phyloP scores from a whole-genome alignment of 2,797 vertebrate species.

The Choloepus didactylus region DNA sequence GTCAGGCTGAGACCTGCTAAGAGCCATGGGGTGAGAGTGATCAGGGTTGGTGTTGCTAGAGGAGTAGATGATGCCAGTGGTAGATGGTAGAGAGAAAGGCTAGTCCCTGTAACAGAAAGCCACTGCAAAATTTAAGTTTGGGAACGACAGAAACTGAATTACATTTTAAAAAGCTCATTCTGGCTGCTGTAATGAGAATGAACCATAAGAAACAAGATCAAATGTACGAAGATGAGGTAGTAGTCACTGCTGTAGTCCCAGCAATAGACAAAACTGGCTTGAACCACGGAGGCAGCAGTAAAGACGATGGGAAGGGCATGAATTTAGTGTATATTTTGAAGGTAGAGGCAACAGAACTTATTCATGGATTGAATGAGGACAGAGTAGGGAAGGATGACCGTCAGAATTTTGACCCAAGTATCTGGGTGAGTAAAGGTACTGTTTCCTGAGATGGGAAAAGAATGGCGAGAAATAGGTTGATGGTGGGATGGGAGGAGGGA shows the following conservation, averaged over 20 bases:
- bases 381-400: neutral
- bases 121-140: neutral
- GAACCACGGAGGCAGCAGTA: neutral
- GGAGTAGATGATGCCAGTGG: neutral
- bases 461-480: neutral
- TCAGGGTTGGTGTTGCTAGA: neutral
- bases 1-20: neutral
- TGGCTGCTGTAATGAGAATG: neutral
- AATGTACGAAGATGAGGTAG: neutral
- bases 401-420: neutral
- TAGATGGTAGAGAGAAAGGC: neutral
- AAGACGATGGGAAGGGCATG: neutral
- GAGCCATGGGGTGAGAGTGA: neutral
- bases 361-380: neutral
- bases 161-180: neutral
- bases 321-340: neutral
- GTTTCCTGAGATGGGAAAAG: neutral
- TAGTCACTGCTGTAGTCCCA: neutral
- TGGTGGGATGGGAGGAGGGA: neutral
- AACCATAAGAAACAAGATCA: neutral
- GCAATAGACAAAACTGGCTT: neutral
- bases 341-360: neutral
- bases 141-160: neutral
- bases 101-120: neutral
- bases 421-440: neutral